These are phyloP conservation scores for Brachyptera putata DNA, from an alignment of 2,888 invertebrate species.

Conservation along the genomic window DNA sequence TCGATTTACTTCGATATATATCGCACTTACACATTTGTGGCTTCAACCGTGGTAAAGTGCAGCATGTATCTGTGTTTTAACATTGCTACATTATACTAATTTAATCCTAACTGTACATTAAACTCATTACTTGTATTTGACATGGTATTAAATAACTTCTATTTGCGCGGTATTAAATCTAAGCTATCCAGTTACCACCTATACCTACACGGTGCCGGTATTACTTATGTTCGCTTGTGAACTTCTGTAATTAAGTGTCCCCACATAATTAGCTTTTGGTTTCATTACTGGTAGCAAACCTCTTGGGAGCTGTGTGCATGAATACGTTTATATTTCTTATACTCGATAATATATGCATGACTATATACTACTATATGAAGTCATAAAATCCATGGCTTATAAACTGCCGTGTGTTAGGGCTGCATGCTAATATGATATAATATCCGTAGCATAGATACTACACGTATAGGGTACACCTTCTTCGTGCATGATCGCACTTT, in stretches of 20 bases:
- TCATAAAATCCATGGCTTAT: neutral
- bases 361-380: conserved; percentile 1
- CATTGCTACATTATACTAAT: neutral
- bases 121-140: conserved; percentile 4
- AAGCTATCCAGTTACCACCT: neutral
- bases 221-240: conserved; percentile 21
- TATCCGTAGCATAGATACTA: too few relatives aligned
- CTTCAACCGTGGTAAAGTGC: neutral
- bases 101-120: conserved; percentile 4
- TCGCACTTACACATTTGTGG: conserved; percentile 5
- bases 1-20: neutral
- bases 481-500: neutral
- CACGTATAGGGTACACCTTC: neutral
- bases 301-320: conserved; percentile 29
- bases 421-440: neutral
- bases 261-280: conserved; percentile 34
- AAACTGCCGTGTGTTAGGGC: neutral
- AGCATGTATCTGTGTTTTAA: neutral
- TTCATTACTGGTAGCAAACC: conserved; percentile 35
- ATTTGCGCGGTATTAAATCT: neutral
- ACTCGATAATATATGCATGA: conserved; percentile 7
- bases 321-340: neutral
- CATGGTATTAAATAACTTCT: neutral
- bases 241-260: conserved; percentile 34
- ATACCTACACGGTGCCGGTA: neutral